A percentile compares a stretch with the other conserved stretches of the same genome.
Conservation (phyloP, 2,113 vertebrate genomes). For the Candoia aspera region DNA sequence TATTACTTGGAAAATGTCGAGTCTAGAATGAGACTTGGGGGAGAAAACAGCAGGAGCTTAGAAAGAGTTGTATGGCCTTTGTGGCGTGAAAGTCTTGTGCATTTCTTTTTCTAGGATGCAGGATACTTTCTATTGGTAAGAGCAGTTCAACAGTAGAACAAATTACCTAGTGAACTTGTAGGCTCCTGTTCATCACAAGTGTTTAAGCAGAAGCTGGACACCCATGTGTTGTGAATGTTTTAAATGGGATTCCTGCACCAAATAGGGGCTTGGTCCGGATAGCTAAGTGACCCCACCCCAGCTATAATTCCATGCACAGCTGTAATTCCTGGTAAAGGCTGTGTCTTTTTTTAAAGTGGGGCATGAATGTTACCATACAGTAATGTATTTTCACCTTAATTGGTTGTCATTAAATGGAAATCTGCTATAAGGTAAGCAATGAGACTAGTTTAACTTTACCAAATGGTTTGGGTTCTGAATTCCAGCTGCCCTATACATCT, state of each 20-base stretch:
- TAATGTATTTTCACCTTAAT: slow-evolving; percentile 38
- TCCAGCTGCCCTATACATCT: slow-evolving; percentile 35
- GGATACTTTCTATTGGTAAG: neutral
- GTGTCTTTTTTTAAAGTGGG: neutral
- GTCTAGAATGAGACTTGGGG: neutral
- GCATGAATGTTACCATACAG: slow-evolving; percentile 19
- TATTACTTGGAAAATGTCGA: neutral
- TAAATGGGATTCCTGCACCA: neutral
- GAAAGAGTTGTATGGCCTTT: neutral
- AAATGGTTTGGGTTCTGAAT: slow-evolving; percentile 47
- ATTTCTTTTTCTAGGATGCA: neutral
- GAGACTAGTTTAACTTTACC: slow-evolving; percentile 22
- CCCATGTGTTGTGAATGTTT: neutral
- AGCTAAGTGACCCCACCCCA: neutral
- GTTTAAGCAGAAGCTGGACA: neutral
- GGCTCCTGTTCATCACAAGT: neutral
- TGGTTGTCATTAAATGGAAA: slow-evolving; percentile 38
- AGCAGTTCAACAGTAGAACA: neutral
- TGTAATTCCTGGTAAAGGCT: neutral
- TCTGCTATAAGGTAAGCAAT: slow-evolving; percentile 38
- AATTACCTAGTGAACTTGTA: neutral
- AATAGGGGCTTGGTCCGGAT: neutral
- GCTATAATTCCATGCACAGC: neutral
- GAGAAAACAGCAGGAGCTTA: neutral
- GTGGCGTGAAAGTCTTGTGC: neutral